phyloP scores from a whole-genome alignment of 2,113 vertebrate genomes.

The Paramormyrops kingsleyae region DNA sequence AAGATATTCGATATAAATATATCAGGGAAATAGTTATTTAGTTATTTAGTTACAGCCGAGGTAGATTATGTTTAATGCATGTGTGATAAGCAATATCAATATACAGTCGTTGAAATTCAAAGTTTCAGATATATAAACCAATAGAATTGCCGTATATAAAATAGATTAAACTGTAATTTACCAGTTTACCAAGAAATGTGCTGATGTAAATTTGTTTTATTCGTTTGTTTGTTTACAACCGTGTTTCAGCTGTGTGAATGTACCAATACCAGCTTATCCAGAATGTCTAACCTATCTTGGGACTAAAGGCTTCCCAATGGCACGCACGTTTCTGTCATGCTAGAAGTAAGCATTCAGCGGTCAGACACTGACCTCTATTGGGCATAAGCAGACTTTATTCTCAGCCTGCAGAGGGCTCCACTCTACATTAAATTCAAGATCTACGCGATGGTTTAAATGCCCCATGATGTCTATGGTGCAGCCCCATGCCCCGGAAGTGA shows the following conservation, averaged over 20 bases:
- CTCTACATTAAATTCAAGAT: background rate
- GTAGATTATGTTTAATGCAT: background rate
- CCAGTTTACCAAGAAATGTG: background rate
- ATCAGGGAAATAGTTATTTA: background rate
- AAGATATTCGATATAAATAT: background rate
- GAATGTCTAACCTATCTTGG: background rate
- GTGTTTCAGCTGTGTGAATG: background rate
- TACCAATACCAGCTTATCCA: background rate
- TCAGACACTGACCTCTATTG: slow-evolving; percentile 19
- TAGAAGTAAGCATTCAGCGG: background rate
- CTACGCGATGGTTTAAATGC: background rate
- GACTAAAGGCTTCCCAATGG: background rate
- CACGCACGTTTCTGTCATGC: background rate
- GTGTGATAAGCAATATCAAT: background rate
- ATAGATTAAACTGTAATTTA: background rate
- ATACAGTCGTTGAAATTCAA: background rate
- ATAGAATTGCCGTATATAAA: background rate
- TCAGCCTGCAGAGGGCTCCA: background rate
- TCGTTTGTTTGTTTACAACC: background rate
- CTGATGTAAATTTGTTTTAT: background rate
- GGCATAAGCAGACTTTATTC: background rate
- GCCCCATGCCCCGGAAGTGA: slow-evolving; percentile 39
- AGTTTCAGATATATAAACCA: background rate
- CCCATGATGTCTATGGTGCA: background rate
- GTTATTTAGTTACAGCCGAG: background rate